Percentiles rank a stretch among this genome's conserved stretches.
Evolutionary conservation across 2,888 invertebrate species (phyloP).

Genomic region (Lithophane socia): DNA sequence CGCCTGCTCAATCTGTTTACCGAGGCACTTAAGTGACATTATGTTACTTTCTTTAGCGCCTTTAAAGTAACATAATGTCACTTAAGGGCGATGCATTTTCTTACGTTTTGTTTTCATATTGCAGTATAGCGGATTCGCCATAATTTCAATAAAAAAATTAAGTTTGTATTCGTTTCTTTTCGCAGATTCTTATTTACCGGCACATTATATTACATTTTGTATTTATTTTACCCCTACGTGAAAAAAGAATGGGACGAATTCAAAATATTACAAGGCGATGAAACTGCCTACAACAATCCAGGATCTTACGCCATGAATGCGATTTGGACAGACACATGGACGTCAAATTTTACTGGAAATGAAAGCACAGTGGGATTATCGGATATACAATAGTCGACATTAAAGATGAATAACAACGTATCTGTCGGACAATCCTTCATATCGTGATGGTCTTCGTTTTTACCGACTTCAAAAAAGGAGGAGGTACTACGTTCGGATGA

Average conservation of each 20-base stretch:
- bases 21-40: too few relatives aligned
- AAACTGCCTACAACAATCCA: neutral
- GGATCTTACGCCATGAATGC: constrained; percentile 31
- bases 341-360: constrained; percentile 26
- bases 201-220: constrained; percentile 69
- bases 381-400: neutral
- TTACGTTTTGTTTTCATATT: neutral
- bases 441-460: neutral
- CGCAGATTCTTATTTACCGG: constrained; percentile 74
- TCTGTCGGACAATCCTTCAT: too few relatives aligned
- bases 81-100: neutral
- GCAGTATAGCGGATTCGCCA: neutral
- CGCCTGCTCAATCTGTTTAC: neutral
- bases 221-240: constrained; percentile 63
- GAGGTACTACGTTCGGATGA: too few relatives aligned
- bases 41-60: too few relatives aligned
- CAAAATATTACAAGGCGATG: constrained; percentile 36
- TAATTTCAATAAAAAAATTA: neutral
- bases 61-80: too few relatives aligned
- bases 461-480: too few relatives aligned
- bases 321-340: constrained; percentile 44
- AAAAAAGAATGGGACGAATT: neutral
- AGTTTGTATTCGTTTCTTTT: constrained; percentile 32
- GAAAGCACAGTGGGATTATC: neutral
- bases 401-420: neutral